Evolutionary conservation across 2,888 invertebrate genomes (phyloP), one percentile per base, ranked within the genome.

Genomic region (Eustalomyia histrio): DNA sequence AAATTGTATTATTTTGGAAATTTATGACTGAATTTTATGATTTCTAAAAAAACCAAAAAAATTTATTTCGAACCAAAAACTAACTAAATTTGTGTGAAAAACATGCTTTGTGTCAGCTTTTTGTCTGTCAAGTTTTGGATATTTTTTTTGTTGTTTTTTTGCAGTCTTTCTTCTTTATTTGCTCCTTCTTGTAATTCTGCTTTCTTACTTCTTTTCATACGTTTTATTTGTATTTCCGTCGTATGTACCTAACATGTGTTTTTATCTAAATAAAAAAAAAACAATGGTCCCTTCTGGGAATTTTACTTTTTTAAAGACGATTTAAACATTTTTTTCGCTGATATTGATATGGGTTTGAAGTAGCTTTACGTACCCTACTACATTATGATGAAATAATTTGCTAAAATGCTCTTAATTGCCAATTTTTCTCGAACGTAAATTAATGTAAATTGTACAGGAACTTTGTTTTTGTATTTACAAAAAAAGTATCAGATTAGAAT

Each of bases 31-130:
- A 29, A 29, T 1, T 29, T 29, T 29, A 29, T 29, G 3, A 29
- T 29, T 29, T 7, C 7, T 29, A 29, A 29, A 29, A 29, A 29
- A 6, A 29, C 1, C 6, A 29, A 39, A 16, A 12, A 21, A 47
- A 4, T 3, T 35, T 16, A 8, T 47, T 35, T 35, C n/a, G 29
- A 12, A 50, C 3, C 16, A 63, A 39, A 57, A 60, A 50, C 39
- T 52, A 72, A 65, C 47, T 18, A 9, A 69, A 61, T 29, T 67
- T 55, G 17, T 55, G 17, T 71, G 35, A 35, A 57, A 71, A 74
- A 78, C 69, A 81, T 57, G 64, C 57, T 78, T 74, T 78, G 69
- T 74, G 81, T 81, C 81, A 81, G 78, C 78, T 63, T 75, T n/a
- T 80, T 78, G 68, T 71, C 64, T 69, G 39, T 65, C 14, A 52